Evolutionary conservation across 2,888 invertebrate genomes (phyloP), one percentile per base, ranked within the genome.

Genomic region (Ennomos quercinarius): DNA sequence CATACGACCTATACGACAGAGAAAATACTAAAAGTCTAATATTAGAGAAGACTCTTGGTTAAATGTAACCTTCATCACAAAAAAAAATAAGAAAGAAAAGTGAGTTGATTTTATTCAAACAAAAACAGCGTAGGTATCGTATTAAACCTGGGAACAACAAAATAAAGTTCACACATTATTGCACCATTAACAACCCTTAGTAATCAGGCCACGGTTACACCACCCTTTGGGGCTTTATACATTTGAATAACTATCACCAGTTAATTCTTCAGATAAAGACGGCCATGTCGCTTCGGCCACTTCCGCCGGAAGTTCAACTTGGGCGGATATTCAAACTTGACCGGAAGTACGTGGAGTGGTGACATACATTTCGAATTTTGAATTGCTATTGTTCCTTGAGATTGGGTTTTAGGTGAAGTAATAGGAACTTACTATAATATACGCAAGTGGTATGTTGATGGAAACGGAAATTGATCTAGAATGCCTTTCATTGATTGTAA

Each of bases 181-280:
- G 17, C 46, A 42, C 42, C 49, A 38, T 13, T 42, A 57, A 50
- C 12, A n/a, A n/a, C 12, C 9, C 38, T 11, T 0, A 35, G 35
- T 11, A 53, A 62, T 58, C 51, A 56, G 62, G 50, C 35, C 57
- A 46, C 63, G 42, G 65, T 67, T 67, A 66, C 64, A 42, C 44
- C 40, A 50, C 55, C 65, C 59, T 47, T 57, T n/a, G n/a, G n/a
- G n/a, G n/a, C n/a, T n/a, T n/a, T 60, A 55, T 54, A 62, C 86
- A 91, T 91, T 91, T 89, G 90, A 91, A 91, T 90, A 86, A 86
- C 89, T 88, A 90, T 89, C 87, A 78, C 79, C 72, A 83, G 80
- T 90, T 88, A 90, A 90, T 91, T 91, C 90, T 88, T 91, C 86
- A 85, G 90, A 91, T 91, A 91, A 89, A 89, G 88, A 87, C 88